Evolutionary conservation across 1,140 invertebrate genomes (phyloP).

Genomic region (Berghia stephanieae): DNA sequence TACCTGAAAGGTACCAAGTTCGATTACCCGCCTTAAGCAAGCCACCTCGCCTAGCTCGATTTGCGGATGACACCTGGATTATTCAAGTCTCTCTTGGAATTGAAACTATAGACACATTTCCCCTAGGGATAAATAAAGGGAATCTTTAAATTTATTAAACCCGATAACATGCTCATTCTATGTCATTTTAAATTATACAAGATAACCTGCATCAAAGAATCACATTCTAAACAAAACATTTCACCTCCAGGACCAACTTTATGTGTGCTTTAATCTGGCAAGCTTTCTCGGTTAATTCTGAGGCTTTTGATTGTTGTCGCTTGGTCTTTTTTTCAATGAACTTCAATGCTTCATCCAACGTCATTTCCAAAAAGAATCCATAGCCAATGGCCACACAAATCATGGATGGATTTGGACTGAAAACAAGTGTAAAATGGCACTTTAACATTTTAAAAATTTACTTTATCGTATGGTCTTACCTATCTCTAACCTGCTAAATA

Average conservation of each 20-base stretch:
- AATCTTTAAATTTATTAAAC: no score
- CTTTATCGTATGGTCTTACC: neutral
- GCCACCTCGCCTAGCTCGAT: no score
- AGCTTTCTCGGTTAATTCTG: conserved; percentile 74
- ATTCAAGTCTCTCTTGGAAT: no score
- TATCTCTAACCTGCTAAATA: neutral
- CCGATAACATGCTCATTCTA: no score
- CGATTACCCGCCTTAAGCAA: no score
- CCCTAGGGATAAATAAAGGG: no score
- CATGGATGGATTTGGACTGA: conserved; percentile 72
- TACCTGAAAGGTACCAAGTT: no score
- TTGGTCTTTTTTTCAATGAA: conserved; percentile 78
- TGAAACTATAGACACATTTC: no score
- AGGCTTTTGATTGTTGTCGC: conserved; percentile 70
- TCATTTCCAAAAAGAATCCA: conserved; percentile 80
- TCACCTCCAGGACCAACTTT: conserved; percentile 73
- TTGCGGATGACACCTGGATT: no score
- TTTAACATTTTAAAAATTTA: neutral
- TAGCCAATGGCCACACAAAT: conserved; percentile 81
- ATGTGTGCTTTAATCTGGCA: conserved; percentile 81
- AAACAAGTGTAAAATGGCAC: conserved; percentile 15
- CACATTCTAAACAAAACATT: neutral
- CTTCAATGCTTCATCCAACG: conserved; percentile 75
- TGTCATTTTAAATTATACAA: no score
- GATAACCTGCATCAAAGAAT: no score